These are phyloP conservation scores for Caenorhabditis inopinata DNA, from an alignment of 1,140 invertebrate genomes.

Conservation along the genomic window DNA sequence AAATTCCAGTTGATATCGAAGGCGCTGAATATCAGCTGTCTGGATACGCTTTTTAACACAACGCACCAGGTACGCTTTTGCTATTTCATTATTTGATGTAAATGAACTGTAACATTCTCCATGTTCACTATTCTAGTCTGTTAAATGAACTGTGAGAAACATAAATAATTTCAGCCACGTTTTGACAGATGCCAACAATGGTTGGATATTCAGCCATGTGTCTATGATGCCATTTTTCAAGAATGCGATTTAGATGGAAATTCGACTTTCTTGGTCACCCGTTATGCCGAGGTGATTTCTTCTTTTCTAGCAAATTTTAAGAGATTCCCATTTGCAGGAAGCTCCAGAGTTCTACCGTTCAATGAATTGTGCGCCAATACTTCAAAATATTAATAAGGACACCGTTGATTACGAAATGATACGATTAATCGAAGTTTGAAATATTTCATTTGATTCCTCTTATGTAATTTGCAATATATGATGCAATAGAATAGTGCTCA, in stretches of 20 bases:
- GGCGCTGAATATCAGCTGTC: not conserved
- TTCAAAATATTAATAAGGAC: not conserved
- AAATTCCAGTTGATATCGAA: not conserved
- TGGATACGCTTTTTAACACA: too few species aligned
- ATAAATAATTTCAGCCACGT: not conserved
- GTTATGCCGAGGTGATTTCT: not conserved
- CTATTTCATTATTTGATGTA: not conserved
- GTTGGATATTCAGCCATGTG: not conserved
- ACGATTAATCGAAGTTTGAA: too few species aligned
- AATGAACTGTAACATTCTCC: too few species aligned
- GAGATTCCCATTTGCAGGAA: not conserved
- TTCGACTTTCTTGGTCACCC: not conserved
- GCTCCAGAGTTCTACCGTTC: not conserved
- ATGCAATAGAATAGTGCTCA: too few species aligned
- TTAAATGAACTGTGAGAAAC: too few species aligned
- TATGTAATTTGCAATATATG: too few species aligned
- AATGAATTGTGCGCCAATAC: not conserved
- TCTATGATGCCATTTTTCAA: not conserved
- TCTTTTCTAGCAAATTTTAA: not conserved
- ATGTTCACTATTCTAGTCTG: too few species aligned
- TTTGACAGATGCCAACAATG: conserved; percentile 5
- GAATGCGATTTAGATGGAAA: not conserved
- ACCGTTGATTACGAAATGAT: not conserved
- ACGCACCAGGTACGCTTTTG: too few species aligned
- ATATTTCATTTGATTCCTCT: too few species aligned